Conservation (phyloP, 2,113 vertebrate genomes). For the Microcebus murinus region DNA sequence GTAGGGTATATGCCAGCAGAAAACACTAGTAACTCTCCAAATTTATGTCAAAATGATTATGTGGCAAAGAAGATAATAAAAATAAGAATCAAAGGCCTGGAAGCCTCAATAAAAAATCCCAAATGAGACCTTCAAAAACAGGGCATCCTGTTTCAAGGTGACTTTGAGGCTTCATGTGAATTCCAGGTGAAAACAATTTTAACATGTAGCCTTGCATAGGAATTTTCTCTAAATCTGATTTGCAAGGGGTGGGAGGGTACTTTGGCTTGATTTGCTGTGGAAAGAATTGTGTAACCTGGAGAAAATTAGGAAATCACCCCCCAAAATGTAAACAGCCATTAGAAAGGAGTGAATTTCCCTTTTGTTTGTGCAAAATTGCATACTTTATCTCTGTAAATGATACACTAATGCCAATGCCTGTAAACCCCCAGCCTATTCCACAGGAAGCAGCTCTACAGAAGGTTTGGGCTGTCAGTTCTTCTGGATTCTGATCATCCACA, state of each 20-base stretch:
- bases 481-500: neutral
- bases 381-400: neutral
- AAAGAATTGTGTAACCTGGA: neutral
- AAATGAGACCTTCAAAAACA: neutral
- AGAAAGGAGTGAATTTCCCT: neutral
- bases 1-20: neutral
- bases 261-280: neutral
- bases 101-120: neutral
- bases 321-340: neutral
- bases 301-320: neutral
- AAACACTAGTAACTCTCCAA: neutral
- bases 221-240: neutral
- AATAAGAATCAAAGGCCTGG: neutral
- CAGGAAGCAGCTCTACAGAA: neutral
- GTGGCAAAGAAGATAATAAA: neutral
- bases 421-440: neutral
- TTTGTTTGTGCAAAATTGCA: neutral
- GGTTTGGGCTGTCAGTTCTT: neutral
- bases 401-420: neutral
- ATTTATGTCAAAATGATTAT: neutral
- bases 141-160: neutral
- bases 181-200: neutral
- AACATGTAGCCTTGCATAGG: neutral
- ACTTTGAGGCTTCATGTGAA: neutral
- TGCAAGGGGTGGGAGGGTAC: neutral